phyloP scores from a whole-genome alignment of 2,113 vertebrate genomes.

The Macquaria australasica region DNA sequence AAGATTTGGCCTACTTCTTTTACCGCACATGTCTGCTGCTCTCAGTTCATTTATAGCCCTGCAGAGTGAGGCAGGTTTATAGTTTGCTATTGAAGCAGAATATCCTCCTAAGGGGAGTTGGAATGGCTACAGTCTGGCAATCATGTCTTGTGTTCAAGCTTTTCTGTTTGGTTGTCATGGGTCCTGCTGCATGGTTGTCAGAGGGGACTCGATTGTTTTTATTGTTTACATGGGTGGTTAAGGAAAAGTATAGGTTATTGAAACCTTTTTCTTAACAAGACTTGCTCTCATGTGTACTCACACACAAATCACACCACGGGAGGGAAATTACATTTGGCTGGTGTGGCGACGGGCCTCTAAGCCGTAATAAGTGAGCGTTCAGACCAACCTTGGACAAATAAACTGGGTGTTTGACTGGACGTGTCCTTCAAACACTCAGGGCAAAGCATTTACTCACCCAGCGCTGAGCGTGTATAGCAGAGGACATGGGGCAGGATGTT shows the following conservation, averaged over 20 bases:
- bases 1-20: constrained; percentile 54
- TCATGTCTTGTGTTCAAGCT: constrained; percentile 45
- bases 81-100: constrained; percentile 71
- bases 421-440: constrained; percentile 60
- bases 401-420: constrained; percentile 41
- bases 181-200: constrained; percentile 61
- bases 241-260: constrained; percentile 49
- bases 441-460: constrained; percentile 47
- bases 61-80: constrained; percentile 68
- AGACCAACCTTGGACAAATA: constrained; percentile 59
- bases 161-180: constrained; percentile 74
- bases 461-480: constrained; percentile 45
- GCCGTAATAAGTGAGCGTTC: constrained; percentile 41
- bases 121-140: constrained; percentile 64
- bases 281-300: constrained; percentile 32
- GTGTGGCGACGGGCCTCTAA: constrained; percentile 45
- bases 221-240: constrained; percentile 64
- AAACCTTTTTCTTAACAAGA: constrained; percentile 30
- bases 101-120: constrained; percentile 63
- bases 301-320: constrained; percentile 46
- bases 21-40: constrained; percentile 56
- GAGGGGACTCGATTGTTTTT: constrained; percentile 53
- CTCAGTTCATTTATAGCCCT: constrained; percentile 53
- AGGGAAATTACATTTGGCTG: constrained; percentile 55
- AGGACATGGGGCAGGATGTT: constrained; percentile 59